Base-by-base conservation (phyloP, 2,888 invertebrate genomes). In the Rotaria macrura region DNA sequence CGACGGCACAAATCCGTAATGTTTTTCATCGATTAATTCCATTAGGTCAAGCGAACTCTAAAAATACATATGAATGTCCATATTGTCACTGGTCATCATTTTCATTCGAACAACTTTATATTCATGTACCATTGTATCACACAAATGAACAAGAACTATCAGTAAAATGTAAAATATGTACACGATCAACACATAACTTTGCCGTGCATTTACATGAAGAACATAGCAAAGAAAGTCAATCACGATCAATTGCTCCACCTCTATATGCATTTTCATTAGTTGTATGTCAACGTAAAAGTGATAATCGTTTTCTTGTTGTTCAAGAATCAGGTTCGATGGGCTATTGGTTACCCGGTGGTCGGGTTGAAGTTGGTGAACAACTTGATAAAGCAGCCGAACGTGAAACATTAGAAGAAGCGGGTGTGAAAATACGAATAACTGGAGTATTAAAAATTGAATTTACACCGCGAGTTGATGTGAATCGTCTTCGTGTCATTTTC, bases 341-440 rank as follows among this genome's bases (percentile, higher is more conserved):
- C 20, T 65, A 34, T 29, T 65, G 65, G 65, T 34, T 65, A 65
- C 65, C 65, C 7, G 65, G 65, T 20, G 65, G 65, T 17, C 65
- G 65, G 3, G 65, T 65, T 34, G 65, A 65, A 65, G 6, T 65
- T 20, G 65, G 65, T 20, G 65, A 65, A 65, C 65, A 65, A 20
- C 34, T 65, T 20, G 65, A 65, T 34, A 65, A 65, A 65, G 65
- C 65, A 34, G 65, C 65, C 6, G 65, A 65, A 34, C 65, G 65
- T 65, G 65, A 65, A 65, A 65, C 65, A 65, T 65, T 65, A 34
- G 65, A 65, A 65, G 65, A 65, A 65, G 65, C 65, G 6, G 65
- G 65, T 65, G 65, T 65, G 14, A 34, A 29, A 29, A 29, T 65
- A 65, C 3, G 34, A 34, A 14, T 65, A 17, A 65, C 65, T 34